Base-by-base conservation (phyloP, 2,113 vertebrate genomes). In the Pachycephala philippinensis region DNA sequence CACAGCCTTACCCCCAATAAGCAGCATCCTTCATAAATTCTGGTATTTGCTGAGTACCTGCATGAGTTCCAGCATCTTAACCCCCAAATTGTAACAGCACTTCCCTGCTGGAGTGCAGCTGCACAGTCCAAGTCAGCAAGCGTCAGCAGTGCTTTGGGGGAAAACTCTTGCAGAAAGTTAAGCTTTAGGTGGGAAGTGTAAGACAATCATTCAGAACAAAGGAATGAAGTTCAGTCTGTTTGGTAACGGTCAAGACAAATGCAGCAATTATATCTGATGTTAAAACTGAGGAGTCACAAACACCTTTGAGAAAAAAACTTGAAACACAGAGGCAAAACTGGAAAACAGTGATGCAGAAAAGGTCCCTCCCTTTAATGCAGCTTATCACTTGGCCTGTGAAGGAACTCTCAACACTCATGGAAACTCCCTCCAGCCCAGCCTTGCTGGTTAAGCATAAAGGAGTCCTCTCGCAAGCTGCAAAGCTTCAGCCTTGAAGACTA, bases 201-300 rank as follows among this genome's bases (percentile, higher is more conserved):
- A 86, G 40, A 20, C 21, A 65, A 11, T 40, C 14, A 49, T 50
- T 94, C 26, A 13, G 12, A 11, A 31, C 6, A 17, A 68, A 68
- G 23, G 4, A 65, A 21, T n/a, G 18, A 77, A 63, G 15, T 37
- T 89, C 31, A 44, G 7, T 42, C 28, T 84, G 10, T 66, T 63
- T 31, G 13, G 9, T 60, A 76, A 66, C 1, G 6, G 27, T 50
- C 35, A 47, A 77, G 30, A 24, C 6, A 94, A 84, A 24, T 16
- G 13, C 15, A 47, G 5, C 0, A 2, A 59, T 37, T 11, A 54
- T 8, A 45, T 2, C 23, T 13, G 8, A 61, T 30, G 3, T 10
- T 53, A 83, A 80, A 85, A 60, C 27, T n/a, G 31, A 72, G 49
- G 18, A 88, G 23, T 42, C 26, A 40, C 8, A 52, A 76, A 68